Evolutionary conservation across 2,888 invertebrate genomes (phyloP), one percentile per base, ranked within the genome.

Genomic region (Isoperla grammatica): DNA sequence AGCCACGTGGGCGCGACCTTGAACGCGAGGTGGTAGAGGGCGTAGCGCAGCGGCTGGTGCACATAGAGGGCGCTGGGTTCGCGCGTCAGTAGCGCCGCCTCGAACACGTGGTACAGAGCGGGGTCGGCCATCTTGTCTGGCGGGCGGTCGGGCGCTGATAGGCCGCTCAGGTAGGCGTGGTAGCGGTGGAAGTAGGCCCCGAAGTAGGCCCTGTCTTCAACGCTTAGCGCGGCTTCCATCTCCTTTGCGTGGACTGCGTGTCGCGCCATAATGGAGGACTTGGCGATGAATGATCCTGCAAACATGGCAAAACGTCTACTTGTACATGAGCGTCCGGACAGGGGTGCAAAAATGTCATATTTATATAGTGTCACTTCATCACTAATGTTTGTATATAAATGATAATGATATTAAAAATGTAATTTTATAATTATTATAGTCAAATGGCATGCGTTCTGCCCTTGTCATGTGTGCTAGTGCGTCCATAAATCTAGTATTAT

Each of bases 11-110:
- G 86, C 37, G 81, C 78, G 15, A 83, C 72, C 67, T 76, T 79
- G 66, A 89, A 83, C 19, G 89, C 71, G 56, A 74, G 75, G 66
- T 88, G 85, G 72, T 87, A 90, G 57, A 86, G 64, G 62, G 70
- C 76, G 65, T 85, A 88, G 70, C 86, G 77, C 77, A 81, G 82
- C 0, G 86, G 81, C 68, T 88, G 87, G 65, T 82, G 82, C 75
- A 83, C 83, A 68, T 90, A 90, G 6, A 81, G 63, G 2, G 79
- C 67, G 56, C 77, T 75, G 0, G 90, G 89, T 37, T 78, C 71
- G 23, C 75, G 73, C 62, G 81, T 81, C 17, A 81, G 76, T 29
- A 90, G 70, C 3, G 87, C 83, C 66, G 79, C 76, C 66, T 84
- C 79, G 67, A 88, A 87, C 39, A 42, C 35, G 12, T 19, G 29